Evolutionary conservation across 2,888 invertebrate genomes (phyloP).

Genomic region (Pasiphila rectangulata): DNA sequence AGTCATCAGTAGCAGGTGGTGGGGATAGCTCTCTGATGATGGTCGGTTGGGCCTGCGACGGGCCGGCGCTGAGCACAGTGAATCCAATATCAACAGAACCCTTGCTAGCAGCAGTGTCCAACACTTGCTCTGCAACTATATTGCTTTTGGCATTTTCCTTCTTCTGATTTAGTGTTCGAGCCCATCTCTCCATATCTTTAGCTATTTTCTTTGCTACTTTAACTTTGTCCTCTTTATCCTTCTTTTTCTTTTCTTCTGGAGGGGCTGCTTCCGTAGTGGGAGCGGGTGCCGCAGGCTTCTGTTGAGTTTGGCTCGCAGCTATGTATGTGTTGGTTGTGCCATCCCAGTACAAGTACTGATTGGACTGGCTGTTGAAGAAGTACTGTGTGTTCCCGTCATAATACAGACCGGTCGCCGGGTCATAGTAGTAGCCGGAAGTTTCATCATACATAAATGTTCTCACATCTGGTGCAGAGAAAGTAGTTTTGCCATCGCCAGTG

Average conservation of each 20-base stretch:
- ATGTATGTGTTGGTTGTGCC: conserved; percentile 84
- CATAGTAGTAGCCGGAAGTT: conserved; percentile 97
- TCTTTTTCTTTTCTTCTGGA: conserved; percentile 84
- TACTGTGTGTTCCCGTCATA: conserved; percentile 98
- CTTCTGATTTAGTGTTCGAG: conserved; percentile 97
- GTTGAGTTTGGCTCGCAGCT: conserved; percentile 67
- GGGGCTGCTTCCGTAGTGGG: conserved; percentile 57
- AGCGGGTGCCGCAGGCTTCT: conserved; percentile 58
- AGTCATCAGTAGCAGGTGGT: conserved; percentile 55
- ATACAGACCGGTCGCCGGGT: conserved; percentile 94
- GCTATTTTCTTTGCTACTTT: conserved; percentile 99
- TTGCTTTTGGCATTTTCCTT: conserved; percentile 85
- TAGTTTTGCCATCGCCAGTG: conserved; percentile 84
- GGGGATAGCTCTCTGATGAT: conserved; percentile 59
- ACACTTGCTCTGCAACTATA: conserved; percentile 69
- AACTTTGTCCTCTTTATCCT: conserved; percentile 93
- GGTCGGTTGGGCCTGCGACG: conserved; percentile 46
- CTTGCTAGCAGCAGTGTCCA: conserved; percentile 76
- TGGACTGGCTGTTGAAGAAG: conserved; percentile 95
- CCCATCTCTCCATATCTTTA: conserved; percentile 94
- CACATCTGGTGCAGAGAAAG: conserved; percentile 91
- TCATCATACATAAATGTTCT: conserved; percentile 96
- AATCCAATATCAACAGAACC: conserved; percentile 96
- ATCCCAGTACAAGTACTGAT: conserved; percentile 98
- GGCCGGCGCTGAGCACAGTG: conserved; percentile 90